Percentiles rank a stretch among this genome's conserved stretches.
Evolutionary conservation across 2,797 vertebrate species (phyloP).

Genomic region (Alosa sapidissima): DNA sequence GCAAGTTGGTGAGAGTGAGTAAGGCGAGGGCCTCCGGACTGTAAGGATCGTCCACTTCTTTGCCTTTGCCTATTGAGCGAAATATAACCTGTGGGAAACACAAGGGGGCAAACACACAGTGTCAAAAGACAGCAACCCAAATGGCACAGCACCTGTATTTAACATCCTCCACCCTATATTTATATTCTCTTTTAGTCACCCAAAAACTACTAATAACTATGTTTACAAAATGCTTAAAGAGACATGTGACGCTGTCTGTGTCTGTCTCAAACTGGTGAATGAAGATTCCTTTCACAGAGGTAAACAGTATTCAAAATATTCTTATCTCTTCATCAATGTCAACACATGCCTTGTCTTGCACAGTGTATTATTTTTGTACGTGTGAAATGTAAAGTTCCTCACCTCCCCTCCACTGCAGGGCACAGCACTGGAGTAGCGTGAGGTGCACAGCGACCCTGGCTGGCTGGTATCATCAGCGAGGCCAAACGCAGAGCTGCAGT

Average conservation of each 20-base stretch:
- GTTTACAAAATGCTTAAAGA: not conserved
- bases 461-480: constrained; percentile 76
- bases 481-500: constrained; percentile 82
- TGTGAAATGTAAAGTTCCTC: constrained; percentile 35
- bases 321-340: not conserved
- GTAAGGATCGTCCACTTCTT: constrained; percentile 77
- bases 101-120: not conserved
- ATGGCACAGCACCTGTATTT: not conserved
- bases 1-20: constrained; percentile 84
- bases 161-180: not conserved
- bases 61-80: constrained; percentile 75
- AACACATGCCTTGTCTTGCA: not conserved
- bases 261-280: not conserved
- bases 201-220: not conserved
- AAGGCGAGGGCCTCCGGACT: constrained; percentile 75
- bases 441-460: constrained; percentile 81
- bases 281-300: not conserved
- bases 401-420: constrained; percentile 89
- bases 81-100: constrained; percentile 77
- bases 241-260: not conserved
- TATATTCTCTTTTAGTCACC: not conserved
- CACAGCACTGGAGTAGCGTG: constrained; percentile 77
- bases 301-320: not conserved
- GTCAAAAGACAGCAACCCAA: not conserved
- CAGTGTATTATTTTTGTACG: constrained; percentile 8